Evolutionary conservation across 2,888 invertebrate genomes (phyloP).

Genomic region (Machimus rusticus): DNA sequence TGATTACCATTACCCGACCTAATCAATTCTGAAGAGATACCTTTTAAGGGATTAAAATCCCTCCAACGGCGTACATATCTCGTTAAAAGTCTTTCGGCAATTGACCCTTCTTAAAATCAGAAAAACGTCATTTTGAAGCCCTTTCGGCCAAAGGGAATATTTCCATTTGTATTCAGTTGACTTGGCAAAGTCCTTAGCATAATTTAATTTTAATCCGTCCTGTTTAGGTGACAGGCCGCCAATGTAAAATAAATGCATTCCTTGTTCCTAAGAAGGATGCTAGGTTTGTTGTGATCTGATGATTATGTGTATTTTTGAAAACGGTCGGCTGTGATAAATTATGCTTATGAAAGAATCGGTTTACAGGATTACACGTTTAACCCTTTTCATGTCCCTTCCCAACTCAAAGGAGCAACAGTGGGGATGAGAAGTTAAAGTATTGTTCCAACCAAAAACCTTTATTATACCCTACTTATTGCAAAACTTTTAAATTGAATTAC

Average conservation of each 20-base stretch:
- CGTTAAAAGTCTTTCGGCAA: not conserved
- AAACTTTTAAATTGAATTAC: not conserved
- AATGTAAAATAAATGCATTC: not conserved
- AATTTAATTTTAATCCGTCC: not conserved
- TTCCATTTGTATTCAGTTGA: not conserved
- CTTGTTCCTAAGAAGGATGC: not conserved
- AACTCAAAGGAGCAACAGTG: not conserved
- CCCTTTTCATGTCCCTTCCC: not conserved
- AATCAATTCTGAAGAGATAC: not conserved
- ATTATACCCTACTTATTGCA: not conserved
- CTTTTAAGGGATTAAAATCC: not conserved
- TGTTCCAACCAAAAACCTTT: not conserved
- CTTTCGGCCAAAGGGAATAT: not conserved
- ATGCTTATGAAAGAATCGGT: not conserved
- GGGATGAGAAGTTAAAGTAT: not conserved
- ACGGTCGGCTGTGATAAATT: not conserved
- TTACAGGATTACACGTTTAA: not conserved
- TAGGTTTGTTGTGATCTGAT: not conserved
- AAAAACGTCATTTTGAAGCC: not conserved
- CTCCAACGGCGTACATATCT: not conserved
- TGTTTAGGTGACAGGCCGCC: not conserved
- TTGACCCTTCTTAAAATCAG: not conserved
- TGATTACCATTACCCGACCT: not conserved
- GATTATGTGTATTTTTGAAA: not conserved
- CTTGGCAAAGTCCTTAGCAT: not conserved